Base-by-base conservation (phyloP, 2,888 invertebrate genomes). In the Aelia acuminata region DNA sequence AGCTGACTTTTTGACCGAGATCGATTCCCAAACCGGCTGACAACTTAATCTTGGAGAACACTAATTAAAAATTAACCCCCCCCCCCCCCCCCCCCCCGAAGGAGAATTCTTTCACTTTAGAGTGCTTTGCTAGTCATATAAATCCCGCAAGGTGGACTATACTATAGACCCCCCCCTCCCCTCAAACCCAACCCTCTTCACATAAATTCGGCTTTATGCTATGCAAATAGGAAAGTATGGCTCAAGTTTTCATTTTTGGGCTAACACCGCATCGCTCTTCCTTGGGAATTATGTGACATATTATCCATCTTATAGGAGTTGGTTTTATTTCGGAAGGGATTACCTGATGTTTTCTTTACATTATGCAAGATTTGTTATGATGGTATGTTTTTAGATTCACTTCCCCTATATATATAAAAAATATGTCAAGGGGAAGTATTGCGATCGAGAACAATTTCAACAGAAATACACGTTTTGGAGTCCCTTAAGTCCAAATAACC, bases 171-270 rank as follows among this genome's bases (percentile, higher is more conserved):
- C n/a, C n/a, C n/a, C n/a, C n/a, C n/a, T n/a, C n/a, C n/a, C n/a
- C n/a, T n/a, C n/a, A n/a, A n/a, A n/a, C n/a, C n/a, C n/a, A n/a
- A n/a, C 20, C 39, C 5, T 3, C 7, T 4, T 7, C 20, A n/a
- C 43, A 47, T 80, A 80, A 80, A 80, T 80, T 20, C n/a, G 80
- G 43, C 80, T 47, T 80, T 47, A 7, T 80, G 43, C n/a, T 35
- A 80, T 80, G 80, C 80, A 80, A 80, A 80, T 47, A 80, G 80
- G 80, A 80, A 80, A 80, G 80, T 80, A 80, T 80, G 43, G n/a
- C 43, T 22, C 80, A 80, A 80, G 80, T 80, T 80, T 80, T 80
- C 43, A 35, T 18, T 35, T 35, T n/a, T n/a, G n/a, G n/a, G n/a
- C n/a, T n/a, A n/a, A 70, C 63, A 5, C 26, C 35, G 11, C 35